Percentiles rank a stretch among this genome's conserved stretches.
These are phyloP conservation scores for Agrilus mali DNA, from an alignment of 2,888 invertebrate genomes.

Conservation along the genomic window DNA sequence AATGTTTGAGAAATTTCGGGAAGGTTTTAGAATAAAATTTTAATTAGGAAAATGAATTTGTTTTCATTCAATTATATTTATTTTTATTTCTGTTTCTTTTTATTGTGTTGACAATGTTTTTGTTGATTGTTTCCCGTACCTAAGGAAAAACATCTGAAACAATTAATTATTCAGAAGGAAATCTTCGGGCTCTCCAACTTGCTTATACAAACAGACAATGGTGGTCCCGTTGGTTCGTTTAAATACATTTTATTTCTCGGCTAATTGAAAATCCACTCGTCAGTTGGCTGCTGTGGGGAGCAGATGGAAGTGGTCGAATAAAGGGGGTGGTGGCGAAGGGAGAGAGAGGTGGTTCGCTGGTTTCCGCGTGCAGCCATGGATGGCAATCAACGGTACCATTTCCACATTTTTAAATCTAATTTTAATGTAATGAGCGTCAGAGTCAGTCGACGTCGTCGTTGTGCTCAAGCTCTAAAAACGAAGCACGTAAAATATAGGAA, in stretches of 20 bases:
- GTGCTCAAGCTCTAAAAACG: slow-evolving; percentile 21
- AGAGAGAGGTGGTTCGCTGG: neutral
- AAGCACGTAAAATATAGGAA: slow-evolving; percentile 36
- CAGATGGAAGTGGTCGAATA: no score
- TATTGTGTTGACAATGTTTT: no score
- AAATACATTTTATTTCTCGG: slow-evolving; percentile 33
- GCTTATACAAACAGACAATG: neutral
- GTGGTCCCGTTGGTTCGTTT: slow-evolving; percentile 21
- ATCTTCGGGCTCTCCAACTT: neutral
- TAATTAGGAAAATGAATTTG: no score
- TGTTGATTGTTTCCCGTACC: no score
- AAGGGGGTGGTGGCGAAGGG: slow-evolving; percentile 12
- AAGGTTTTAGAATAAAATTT: no score
- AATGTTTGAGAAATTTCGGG: no score
- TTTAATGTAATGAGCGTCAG: slow-evolving; percentile 31
- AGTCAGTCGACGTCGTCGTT: slow-evolving; percentile 21
- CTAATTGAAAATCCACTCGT: slow-evolving; percentile 38
- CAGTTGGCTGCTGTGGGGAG: slow-evolving; percentile 20
- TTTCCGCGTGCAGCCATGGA: slow-evolving; percentile 19
- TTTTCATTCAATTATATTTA: no score
- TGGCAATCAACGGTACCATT: slow-evolving; percentile 38
- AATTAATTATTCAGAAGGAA: neutral
- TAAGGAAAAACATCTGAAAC: neutral
- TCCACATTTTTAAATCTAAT: slow-evolving; percentile 38
- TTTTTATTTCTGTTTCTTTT: no score